Evolutionary conservation across 2,113 vertebrate genomes (phyloP), one percentile per base, ranked within the genome.

Genomic region (Megaptera novaeangliae): DNA sequence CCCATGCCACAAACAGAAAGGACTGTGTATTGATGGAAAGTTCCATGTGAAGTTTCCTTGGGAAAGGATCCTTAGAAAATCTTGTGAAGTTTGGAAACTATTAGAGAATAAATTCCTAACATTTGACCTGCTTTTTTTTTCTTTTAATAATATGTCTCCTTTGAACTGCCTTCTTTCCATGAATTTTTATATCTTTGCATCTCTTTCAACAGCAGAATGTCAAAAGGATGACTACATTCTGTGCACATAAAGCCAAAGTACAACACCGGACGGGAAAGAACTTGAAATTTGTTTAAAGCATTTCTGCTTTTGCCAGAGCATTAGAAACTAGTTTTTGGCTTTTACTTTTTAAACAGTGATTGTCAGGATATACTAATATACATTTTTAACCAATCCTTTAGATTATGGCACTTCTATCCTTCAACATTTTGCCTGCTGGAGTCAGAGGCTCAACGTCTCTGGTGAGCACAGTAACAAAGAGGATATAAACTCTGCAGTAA

Each of bases 201-300:
- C 91, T 96, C 63, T 97, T 98, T 97, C 94, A 97, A 97, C 95
- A 97, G 52, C 39, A 74, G 77, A 94, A 91, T 96, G 87, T 98
- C 98, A 98, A 96, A 88, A 98, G 95, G 97, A 98, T 97, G 95
- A 97, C 97, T 98, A 88, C 96, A 98, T 98, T 98, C 97, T 88
- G 89, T 95, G 80, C 74, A 96, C 88, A 96, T 52, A 71, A 95
- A 96, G 82, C 74, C 89, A 97, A 75, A 49, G 31, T 64, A 21
- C 18, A 92, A 92, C 88, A 36, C 93, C 97, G 95, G 85, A 93
- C 93, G 88, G 44, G 86, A 97, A 97, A 97, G 94, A 95, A 49
- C 66, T 97, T 92, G 15, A 71, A 88, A 86, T 95, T 31, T 87
- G 95, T 98, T 97, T 98, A 98, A 98, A 98, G 96, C 96, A 91